These are phyloP conservation scores for Mungos mungo DNA, from an alignment of 2,113 vertebrate genomes.

Conservation along the genomic window DNA sequence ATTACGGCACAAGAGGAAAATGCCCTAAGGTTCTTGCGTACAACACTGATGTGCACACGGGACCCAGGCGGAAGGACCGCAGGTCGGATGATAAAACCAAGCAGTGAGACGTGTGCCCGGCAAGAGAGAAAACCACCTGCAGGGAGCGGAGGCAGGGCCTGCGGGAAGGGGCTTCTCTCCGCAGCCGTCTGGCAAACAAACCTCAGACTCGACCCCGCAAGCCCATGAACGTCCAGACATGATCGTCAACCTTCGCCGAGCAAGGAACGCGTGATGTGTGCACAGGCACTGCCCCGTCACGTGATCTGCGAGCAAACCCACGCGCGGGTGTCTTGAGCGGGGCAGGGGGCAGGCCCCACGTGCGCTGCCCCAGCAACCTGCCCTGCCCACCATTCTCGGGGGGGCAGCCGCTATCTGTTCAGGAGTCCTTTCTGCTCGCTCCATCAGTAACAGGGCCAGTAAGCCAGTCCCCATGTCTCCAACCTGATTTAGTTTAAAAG, in stretches of 20 bases:
- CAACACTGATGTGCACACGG: neutral
- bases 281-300: fast-evolving
- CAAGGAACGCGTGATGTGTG: fast-evolving
- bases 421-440: neutral
- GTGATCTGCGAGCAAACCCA: fast-evolving
- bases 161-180: neutral
- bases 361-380: too few species aligned
- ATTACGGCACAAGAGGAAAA: neutral
- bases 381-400: fast-evolving
- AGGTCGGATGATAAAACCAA: neutral
- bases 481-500: neutral
- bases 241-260: fast-evolving
- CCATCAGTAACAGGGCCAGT: neutral
- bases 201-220: neutral
- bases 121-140: too few species aligned
- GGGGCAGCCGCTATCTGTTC: neutral
- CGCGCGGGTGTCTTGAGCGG: fast-evolving
- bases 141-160: neutral
- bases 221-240: fast-evolving
- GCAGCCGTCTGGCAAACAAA: too few species aligned
- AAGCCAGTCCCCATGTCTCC: neutral
- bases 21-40: neutral
- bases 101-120: too few species aligned
- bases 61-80: too few species aligned
- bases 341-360: neutral